Conservation (phyloP, 2,888 invertebrate species). For the Fragum sueziense region DNA sequence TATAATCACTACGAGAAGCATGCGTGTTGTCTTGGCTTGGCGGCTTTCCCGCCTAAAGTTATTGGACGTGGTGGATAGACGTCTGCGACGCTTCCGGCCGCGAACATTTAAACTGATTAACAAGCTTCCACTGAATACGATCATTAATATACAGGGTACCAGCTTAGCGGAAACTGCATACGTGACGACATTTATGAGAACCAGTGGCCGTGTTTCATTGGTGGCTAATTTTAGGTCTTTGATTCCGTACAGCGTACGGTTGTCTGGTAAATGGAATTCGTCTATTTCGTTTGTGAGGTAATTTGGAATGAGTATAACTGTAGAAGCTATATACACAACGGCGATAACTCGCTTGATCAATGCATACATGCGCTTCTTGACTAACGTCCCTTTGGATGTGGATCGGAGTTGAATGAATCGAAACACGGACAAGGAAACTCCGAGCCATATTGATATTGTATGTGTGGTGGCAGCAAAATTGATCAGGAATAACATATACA, state of each 20-base stretch:
- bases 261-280: slow-evolving; percentile 45
- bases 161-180: slow-evolving; percentile 93
- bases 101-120: slow-evolving; percentile 74
- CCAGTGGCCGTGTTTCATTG: slow-evolving; percentile 66
- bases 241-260: slow-evolving; percentile 64
- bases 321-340: slow-evolving; percentile 91
- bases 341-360: slow-evolving; percentile 79
- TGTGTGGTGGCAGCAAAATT: slow-evolving; percentile 94
- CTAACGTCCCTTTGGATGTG: slow-evolving; percentile 70
- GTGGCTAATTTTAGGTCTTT: slow-evolving; percentile 70
- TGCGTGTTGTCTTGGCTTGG: slow-evolving; percentile 90
- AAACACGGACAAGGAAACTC: slow-evolving; percentile 95
- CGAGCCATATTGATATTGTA: slow-evolving; percentile 96
- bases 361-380: slow-evolving; percentile 65
- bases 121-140: slow-evolving; percentile 85
- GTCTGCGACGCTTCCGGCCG: slow-evolving; percentile 64
- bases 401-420: slow-evolving; percentile 85
- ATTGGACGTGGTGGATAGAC: slow-evolving; percentile 66
- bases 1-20: slow-evolving; percentile 92
- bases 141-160: slow-evolving; percentile 93
- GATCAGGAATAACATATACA: slow-evolving; percentile 88
- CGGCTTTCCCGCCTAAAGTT: slow-evolving; percentile 65
- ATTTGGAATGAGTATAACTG: slow-evolving; percentile 92
- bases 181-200: slow-evolving; percentile 69
- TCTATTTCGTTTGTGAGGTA: slow-evolving; percentile 90